Percentiles rank a stretch among this genome's conserved stretches.
Evolutionary conservation across 2,797 vertebrate species (phyloP).

Genomic region (Paguma larvata): DNA sequence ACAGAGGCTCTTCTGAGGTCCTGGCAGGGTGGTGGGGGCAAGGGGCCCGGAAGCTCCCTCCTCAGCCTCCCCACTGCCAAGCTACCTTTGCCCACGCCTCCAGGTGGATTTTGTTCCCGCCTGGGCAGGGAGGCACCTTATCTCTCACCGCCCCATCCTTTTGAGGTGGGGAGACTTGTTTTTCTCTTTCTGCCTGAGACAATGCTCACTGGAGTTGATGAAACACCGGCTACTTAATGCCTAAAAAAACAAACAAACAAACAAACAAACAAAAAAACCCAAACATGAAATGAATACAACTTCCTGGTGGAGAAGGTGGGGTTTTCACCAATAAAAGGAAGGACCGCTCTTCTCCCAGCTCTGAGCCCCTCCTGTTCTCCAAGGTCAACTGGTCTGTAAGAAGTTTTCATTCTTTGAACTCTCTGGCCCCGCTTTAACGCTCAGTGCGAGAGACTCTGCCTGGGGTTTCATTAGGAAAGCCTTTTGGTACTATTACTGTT

Average conservation of each 20-base stretch:
- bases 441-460: background rate
- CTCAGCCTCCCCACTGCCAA: background rate
- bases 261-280: background rate
- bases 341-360: background rate
- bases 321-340: background rate
- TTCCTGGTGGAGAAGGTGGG: slow-evolving; percentile 13
- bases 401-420: background rate
- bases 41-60: background rate
- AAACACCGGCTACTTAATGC: background rate
- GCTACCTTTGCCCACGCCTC: background rate
- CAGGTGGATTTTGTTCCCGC: background rate
- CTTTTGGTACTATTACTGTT: background rate
- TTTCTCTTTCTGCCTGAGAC: background rate
- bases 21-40: background rate
- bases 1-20: background rate
- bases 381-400: background rate
- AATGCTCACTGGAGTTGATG: background rate
- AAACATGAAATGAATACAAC: background rate
- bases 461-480: background rate
- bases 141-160: background rate
- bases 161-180: background rate
- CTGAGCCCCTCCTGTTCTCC: background rate
- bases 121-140: fast-evolving
- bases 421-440: background rate
- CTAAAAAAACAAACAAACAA: background rate